phyloP scores from a whole-genome alignment of 2,113 vertebrate genomes.

The Eclectus roratus region DNA sequence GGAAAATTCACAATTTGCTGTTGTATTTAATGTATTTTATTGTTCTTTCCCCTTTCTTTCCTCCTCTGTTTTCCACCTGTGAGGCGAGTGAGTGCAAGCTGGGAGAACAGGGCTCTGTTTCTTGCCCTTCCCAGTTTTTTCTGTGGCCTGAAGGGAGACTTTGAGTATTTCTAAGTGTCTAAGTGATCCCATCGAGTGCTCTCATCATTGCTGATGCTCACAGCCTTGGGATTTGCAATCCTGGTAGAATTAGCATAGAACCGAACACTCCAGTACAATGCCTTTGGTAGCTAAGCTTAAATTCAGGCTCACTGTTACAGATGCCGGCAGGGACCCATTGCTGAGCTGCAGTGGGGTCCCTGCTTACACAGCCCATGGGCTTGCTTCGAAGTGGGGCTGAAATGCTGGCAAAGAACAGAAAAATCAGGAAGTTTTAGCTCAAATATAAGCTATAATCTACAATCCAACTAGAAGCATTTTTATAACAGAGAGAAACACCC shows the following conservation, averaged over 20 bases:
- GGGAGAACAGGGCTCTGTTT: not conserved
- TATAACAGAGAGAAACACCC: not conserved
- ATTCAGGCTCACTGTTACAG: not conserved
- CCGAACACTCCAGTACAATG: not conserved
- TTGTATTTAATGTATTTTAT: not conserved
- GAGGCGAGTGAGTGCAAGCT: not conserved
- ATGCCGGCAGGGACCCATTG: not conserved
- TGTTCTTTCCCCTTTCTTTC: not conserved
- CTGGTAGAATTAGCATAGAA: not conserved
- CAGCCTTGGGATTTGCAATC: not conserved
- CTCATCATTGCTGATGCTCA: not conserved
- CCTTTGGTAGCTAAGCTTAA: not conserved
- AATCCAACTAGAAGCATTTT: not conserved
- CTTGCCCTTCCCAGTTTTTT: not conserved
- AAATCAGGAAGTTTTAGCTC: not conserved
- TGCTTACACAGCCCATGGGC: not conserved
- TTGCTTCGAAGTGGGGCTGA: not conserved
- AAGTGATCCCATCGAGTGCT: not conserved
- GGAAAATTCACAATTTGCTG: not conserved
- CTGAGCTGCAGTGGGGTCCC: not conserved
- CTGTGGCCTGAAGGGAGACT: not conserved
- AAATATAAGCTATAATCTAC: not conserved
- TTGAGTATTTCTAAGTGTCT: not conserved
- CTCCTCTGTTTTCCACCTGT: not conserved
- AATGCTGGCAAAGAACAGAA: not conserved